A percentile compares a stretch with the other conserved stretches of the same genome.
phyloP scores from a whole-genome alignment of 2,797 vertebrate genomes.

The Oceanodroma leucorhoa region DNA sequence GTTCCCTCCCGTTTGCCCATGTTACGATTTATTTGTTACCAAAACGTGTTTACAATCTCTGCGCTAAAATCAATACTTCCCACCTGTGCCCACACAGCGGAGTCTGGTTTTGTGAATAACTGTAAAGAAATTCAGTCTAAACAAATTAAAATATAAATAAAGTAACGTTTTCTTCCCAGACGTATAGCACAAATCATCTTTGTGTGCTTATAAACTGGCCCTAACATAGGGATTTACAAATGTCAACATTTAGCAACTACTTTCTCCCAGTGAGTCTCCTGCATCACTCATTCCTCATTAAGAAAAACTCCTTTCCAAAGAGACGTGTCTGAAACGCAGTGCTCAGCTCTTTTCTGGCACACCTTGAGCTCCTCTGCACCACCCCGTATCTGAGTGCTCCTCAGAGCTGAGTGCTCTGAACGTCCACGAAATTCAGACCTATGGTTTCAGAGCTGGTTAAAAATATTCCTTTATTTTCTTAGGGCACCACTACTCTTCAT shows the following conservation, averaged over 20 bases:
- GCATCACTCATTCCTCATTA: background rate
- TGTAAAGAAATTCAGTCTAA: background rate
- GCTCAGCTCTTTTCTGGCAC: background rate
- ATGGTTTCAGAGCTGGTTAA: background rate
- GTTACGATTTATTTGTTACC: background rate
- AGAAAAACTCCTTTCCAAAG: background rate
- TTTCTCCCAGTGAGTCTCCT: background rate
- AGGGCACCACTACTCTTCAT: background rate
- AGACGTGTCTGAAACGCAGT: rapidly evolving
- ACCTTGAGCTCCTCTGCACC: background rate
- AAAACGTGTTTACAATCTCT: background rate
- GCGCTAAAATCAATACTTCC: background rate
- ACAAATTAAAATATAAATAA: background rate
- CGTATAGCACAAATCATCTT: background rate
- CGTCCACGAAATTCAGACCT: background rate
- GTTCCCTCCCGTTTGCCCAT: background rate
- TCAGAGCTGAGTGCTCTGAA: background rate
- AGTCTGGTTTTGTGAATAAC: background rate
- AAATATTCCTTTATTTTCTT: background rate
- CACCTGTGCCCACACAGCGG: background rate
- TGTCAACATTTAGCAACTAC: background rate
- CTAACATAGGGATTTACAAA: background rate
- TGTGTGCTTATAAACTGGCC: background rate
- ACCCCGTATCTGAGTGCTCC: background rate
- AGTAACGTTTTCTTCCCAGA: background rate